Percentiles rank a stretch among this genome's conserved stretches.
Evolutionary conservation across 2,888 invertebrate species (phyloP).

Genomic region (Lithodes maja): DNA sequence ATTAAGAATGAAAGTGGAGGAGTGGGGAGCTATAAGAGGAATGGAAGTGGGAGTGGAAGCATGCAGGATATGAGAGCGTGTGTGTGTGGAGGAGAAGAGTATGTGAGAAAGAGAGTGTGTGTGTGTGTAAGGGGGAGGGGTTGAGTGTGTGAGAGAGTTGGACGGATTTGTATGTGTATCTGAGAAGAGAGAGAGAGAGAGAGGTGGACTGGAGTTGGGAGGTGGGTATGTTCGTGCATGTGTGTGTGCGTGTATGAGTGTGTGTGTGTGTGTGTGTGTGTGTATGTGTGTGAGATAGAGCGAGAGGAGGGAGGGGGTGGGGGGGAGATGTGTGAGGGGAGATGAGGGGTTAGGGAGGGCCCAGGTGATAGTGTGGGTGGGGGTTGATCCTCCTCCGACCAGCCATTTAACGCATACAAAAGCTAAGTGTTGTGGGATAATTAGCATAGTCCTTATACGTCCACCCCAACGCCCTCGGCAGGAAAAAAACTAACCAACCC

Average conservation of each 20-base stretch:
- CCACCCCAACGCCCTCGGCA: conserved; percentile 30
- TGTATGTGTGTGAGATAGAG: not conserved
- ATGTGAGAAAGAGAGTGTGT: not conserved
- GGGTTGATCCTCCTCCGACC: conserved; percentile 8
- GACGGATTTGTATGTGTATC: not conserved
- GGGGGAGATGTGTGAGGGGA: not conserved
- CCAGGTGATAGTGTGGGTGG: not conserved
- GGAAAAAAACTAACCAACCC: conserved; percentile 51
- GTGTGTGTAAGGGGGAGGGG: not conserved
- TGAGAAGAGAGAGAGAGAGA: not conserved
- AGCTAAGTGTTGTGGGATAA: conserved; percentile 57
- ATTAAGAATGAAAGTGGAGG: too few species aligned
- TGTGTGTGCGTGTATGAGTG: not conserved
- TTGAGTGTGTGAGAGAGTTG: not conserved
- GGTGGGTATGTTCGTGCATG: too few species aligned
- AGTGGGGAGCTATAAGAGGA: too few species aligned
- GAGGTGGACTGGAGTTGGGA: not conserved
- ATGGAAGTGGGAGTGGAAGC: too few species aligned
- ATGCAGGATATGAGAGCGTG: not conserved
- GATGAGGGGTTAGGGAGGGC: not conserved
- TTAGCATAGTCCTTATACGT: conserved; percentile 63
- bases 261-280: not conserved
- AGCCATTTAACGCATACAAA: conserved; percentile 59
- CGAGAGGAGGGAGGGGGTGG: not conserved
- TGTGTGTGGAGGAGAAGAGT: not conserved